Percentiles rank a stretch among this genome's conserved stretches.
Conservation (phyloP, 2,797 vertebrate species). For the Argyrosomus regius region DNA sequence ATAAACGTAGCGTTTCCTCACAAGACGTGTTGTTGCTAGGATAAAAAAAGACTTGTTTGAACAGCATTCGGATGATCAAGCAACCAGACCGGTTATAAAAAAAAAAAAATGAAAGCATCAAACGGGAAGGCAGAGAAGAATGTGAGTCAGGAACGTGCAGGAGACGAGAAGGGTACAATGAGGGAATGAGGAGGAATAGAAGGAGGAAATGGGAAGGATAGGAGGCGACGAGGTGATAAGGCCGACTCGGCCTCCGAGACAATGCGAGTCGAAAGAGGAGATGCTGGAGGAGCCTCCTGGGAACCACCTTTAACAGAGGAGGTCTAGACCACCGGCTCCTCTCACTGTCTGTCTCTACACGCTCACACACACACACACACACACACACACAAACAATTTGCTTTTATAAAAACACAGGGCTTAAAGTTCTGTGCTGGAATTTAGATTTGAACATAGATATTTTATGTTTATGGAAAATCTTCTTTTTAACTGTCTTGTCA, state of each 20-base stretch:
- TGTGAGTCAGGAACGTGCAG: neutral
- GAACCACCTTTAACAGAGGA: slow-evolving; percentile 78
- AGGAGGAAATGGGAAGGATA: slow-evolving; percentile 35
- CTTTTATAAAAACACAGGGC: slow-evolving; percentile 11
- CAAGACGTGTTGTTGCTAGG: neutral
- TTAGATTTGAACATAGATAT: too few relatives aligned
- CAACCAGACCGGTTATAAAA: neutral
- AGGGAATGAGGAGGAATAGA: slow-evolving; percentile 24
- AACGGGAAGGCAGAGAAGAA: neutral
- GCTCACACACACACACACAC: slow-evolving; percentile 7
- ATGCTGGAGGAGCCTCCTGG: slow-evolving; percentile 75
- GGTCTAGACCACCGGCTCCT: slow-evolving; percentile 79
- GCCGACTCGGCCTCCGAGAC: slow-evolving; percentile 67
- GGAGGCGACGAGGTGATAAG: slow-evolving; percentile 67
- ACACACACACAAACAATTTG: neutral
- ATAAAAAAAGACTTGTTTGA: neutral
- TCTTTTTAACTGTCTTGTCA: too few relatives aligned
- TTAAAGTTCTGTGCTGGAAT: too few relatives aligned
- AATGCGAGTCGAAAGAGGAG: slow-evolving; percentile 81
- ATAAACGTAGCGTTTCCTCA: neutral
- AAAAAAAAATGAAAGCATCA: neutral
- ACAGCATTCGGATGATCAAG: neutral
- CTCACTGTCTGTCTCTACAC: slow-evolving; percentile 33
- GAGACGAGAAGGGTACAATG: slow-evolving; percentile 3
- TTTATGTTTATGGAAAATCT: too few relatives aligned